Evolutionary conservation across 2,113 vertebrate species (phyloP).

Genomic region (Protobothrops flavoviridis): DNA sequence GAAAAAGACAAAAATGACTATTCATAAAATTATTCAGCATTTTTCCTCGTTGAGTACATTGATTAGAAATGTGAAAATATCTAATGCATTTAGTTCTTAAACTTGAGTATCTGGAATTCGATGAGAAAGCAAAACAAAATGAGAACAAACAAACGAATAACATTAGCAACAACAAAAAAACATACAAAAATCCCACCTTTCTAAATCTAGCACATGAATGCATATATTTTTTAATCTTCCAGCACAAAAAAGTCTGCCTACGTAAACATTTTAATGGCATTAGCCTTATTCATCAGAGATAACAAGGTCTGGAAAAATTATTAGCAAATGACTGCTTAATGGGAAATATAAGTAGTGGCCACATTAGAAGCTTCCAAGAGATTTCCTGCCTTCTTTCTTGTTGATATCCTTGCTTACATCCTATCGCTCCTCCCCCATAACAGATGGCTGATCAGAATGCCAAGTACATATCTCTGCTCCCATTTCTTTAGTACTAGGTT

Average conservation of each 20-base stretch:
- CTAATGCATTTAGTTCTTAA: neutral
- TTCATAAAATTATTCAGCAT: neutral
- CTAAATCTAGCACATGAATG: no score
- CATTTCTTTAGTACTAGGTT: neutral
- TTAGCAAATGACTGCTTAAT: neutral
- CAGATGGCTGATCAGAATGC: neutral
- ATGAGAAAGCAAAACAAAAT: neutral
- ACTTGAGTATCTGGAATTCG: neutral
- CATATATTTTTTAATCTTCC: neutral
- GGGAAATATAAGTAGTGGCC: neutral
- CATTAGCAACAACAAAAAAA: no score
- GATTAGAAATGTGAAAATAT: neutral
- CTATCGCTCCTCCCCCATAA: neutral
- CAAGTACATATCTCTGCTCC: neutral
- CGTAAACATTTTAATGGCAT: neutral
- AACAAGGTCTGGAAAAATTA: constrained; percentile 3
- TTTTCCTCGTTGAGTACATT: neutral
- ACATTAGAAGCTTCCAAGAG: neutral
- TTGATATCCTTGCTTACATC: neutral
- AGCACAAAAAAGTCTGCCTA: neutral
- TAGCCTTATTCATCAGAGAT: neutral
- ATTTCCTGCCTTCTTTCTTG: constrained; percentile 6
- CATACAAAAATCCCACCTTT: neutral
- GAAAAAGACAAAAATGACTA: neutral
- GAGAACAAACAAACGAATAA: no score